phyloP scores from a whole-genome alignment of 2,113 vertebrate species.

The Mustela nigripes region DNA sequence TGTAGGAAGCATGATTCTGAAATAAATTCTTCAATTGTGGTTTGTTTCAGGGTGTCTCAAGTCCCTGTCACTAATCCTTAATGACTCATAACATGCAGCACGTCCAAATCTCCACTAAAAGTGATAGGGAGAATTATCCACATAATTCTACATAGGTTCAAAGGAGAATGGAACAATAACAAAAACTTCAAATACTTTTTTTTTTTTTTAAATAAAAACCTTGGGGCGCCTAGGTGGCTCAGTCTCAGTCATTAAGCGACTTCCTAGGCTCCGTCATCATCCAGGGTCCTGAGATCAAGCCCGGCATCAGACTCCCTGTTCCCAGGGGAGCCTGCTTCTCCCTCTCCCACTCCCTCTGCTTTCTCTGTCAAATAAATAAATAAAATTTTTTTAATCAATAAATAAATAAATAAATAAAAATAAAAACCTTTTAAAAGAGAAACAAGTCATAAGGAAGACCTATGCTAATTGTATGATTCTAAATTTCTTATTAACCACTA shows the following conservation, averaged over 20 bases:
- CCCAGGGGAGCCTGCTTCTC: too few relatives aligned
- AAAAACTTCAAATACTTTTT: not conserved
- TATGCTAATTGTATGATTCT: not conserved
- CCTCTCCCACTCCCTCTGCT: too few relatives aligned
- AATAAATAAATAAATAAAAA: not conserved
- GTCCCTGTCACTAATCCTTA: conserved; percentile 25
- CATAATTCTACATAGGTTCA: not conserved
- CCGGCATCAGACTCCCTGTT: too few relatives aligned
- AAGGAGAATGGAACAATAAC: not conserved
- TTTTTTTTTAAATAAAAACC: not conserved
- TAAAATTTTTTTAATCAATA: too few relatives aligned
- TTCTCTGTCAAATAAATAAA: too few relatives aligned
- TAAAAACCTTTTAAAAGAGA: conserved; percentile 23
- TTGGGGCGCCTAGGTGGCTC: not conserved
- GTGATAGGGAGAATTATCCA: not conserved
- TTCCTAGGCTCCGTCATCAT: too few relatives aligned
- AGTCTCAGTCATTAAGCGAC: too few relatives aligned
- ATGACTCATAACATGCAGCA: not conserved
- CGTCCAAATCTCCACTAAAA: not conserved
- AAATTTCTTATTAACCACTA: not conserved
- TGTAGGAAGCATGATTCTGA: not conserved
- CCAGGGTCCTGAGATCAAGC: too few relatives aligned
- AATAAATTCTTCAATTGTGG: not conserved
- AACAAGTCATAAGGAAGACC: not conserved
- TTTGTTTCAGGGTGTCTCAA: conserved; percentile 5